These are phyloP conservation scores for Caenorhabditis macrosperma DNA, from an alignment of 2,888 invertebrate species.

Conservation along the genomic window DNA sequence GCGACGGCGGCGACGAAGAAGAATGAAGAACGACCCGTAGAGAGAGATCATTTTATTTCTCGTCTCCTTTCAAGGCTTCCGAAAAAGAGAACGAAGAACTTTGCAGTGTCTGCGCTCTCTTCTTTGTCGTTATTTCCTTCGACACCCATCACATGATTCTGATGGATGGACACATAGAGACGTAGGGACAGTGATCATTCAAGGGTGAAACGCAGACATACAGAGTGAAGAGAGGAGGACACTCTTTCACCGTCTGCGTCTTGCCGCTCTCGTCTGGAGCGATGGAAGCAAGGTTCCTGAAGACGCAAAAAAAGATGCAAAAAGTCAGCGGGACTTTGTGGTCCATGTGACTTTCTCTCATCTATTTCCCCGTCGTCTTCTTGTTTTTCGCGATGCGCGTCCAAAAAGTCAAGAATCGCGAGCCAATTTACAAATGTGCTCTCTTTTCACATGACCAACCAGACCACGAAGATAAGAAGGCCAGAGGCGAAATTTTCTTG, in stretches of 20 bases:
- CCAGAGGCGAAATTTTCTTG: no score
- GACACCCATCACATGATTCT: conserved; percentile 20
- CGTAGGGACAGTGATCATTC: conserved; percentile 27
- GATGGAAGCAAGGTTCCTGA: background rate
- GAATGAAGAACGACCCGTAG: conserved; percentile 1
- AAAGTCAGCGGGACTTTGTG: background rate
- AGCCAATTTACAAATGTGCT: conserved; percentile 3
- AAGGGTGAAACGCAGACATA: conserved; percentile 20
- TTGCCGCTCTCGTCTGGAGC: background rate
- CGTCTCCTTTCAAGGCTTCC: conserved; percentile 18
- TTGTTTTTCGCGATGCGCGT: background rate
- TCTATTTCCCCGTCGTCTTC: background rate
- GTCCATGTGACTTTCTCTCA: conserved; percentile 39
- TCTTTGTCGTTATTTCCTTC: background rate
- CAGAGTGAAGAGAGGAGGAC: conserved; percentile 13
- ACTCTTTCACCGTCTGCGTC: conserved; percentile 16
- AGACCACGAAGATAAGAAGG: conserved; percentile 3
- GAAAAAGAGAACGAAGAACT: conserved; percentile 5
- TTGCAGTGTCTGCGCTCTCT: conserved; percentile 9
- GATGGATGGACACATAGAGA: conserved; percentile 16
- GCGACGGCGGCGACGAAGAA: no score
- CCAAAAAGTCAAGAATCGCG: conserved; percentile 20
- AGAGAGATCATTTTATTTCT: conserved; percentile 32
- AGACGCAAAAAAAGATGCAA: conserved; percentile 6
- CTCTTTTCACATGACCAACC: conserved; percentile 27